A percentile compares a stretch with the other conserved stretches of the same genome.
These are phyloP conservation scores for Bombus confusus DNA, from an alignment of 1,140 invertebrate genomes.

Conservation along the genomic window DNA sequence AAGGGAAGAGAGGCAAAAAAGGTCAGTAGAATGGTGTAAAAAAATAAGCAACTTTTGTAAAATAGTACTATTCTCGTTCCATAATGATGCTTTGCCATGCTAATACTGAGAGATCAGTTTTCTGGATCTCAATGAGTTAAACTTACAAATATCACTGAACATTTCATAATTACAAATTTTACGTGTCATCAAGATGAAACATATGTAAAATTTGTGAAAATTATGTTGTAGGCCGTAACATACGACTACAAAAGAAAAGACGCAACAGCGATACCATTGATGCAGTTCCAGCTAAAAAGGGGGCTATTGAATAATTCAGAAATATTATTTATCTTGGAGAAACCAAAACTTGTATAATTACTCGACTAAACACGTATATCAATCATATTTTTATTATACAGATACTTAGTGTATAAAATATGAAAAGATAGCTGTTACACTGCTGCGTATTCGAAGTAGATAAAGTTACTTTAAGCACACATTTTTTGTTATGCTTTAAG, in stretches of 20 bases:
- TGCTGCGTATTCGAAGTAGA: conserved; percentile 16
- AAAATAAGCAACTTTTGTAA: conserved; percentile 22
- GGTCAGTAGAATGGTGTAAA: conserved; percentile 59
- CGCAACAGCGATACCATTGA: conserved; percentile 43
- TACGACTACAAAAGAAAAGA: conserved; percentile 50
- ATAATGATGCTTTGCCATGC: conserved; percentile 82
- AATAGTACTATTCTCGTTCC: conserved; percentile 5
- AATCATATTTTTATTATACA: conserved; percentile 44
- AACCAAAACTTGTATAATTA: conserved; percentile 26
- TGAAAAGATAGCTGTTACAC: conserved; percentile 29
- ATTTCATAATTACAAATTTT: background rate
- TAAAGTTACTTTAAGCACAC: background rate
- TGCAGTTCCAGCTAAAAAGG: conserved; percentile 51
- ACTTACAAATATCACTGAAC: conserved; percentile 68
- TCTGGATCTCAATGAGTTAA: conserved; percentile 81
- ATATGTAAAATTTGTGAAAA: background rate
- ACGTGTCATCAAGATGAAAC: background rate
- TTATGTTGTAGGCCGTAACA: conserved; percentile 58
- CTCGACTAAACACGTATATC: conserved; percentile 30
- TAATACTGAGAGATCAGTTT: conserved; percentile 81
- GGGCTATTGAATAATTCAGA: conserved; percentile 21
- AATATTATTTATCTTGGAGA: conserved; percentile 7
- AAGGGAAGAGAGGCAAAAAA: conserved; percentile 72
- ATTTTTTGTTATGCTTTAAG: conserved; percentile 23
- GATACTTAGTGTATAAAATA: conserved; percentile 37